Conservation (phyloP, 1,140 invertebrate genomes). For the Temnothorax nylanderi region DNA sequence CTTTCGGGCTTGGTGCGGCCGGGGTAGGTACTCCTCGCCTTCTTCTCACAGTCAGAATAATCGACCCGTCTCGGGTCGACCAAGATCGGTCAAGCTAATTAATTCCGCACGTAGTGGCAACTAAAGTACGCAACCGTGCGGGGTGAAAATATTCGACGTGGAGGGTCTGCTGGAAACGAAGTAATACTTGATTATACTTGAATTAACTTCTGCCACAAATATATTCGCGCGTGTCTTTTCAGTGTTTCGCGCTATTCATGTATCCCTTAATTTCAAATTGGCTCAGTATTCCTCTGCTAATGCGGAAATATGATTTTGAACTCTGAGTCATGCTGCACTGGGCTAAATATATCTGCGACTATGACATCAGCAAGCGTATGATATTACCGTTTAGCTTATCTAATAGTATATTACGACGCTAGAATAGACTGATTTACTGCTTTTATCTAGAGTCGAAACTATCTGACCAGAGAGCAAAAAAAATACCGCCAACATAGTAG, state of each 20-base stretch:
- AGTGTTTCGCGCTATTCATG: not conserved
- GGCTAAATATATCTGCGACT: not conserved
- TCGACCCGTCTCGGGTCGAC: constrained; percentile 9
- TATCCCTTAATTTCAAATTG: not conserved
- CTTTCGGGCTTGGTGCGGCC: constrained; percentile 17
- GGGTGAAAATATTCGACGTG: not conserved
- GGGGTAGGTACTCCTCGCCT: not conserved
- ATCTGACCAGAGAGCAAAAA: not conserved
- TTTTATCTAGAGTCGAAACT: not conserved
- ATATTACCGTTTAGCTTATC: not conserved
- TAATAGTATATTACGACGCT: constrained; percentile 13
- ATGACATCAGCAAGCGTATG: not conserved
- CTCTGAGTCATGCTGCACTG: not conserved
- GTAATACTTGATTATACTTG: not conserved
- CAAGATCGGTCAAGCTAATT: constrained; percentile 41
- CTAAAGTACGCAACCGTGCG: not conserved
- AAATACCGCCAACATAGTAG: constrained; percentile 8
- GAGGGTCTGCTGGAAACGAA: not conserved
- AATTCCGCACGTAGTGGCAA: not conserved
- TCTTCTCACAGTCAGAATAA: constrained; percentile 31
- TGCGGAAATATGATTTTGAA: constrained; percentile 18
- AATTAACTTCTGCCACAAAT: not conserved
- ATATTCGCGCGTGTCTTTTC: too few relatives aligned
- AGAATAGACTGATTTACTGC: not conserved
- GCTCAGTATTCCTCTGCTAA: not conserved